A percentile compares a stretch with the other conserved stretches of the same genome.
These are phyloP conservation scores for Eupristina koningsbergeri DNA, from an alignment of 1,140 invertebrate genomes.

Conservation along the genomic window DNA sequence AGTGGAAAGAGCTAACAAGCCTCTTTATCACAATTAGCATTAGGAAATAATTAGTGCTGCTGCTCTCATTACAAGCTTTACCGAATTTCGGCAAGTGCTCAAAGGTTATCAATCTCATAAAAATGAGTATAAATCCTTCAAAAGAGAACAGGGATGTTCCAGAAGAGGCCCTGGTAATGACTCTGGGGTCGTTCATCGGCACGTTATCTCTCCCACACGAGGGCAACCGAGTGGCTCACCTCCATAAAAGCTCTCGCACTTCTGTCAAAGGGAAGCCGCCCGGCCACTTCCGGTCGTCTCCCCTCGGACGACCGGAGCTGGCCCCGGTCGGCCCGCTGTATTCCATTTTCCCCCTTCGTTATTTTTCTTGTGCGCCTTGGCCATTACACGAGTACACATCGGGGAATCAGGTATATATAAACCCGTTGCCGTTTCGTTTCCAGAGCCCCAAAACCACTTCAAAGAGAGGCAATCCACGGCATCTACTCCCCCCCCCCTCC, in stretches of 20 bases:
- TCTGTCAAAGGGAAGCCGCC: slow-evolving; percentile 57
- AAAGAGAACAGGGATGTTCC: neutral
- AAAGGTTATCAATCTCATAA: neutral
- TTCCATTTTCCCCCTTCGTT: slow-evolving; percentile 15
- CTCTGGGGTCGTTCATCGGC: slow-evolving; percentile 9
- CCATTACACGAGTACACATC: slow-evolving; percentile 23
- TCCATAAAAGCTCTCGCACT: slow-evolving; percentile 37
- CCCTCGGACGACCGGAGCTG: slow-evolving; percentile 7
- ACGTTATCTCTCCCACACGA: slow-evolving; percentile 27
- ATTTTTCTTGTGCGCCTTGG: slow-evolving; percentile 43
- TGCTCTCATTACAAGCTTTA: no score
- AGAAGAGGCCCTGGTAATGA: neutral
- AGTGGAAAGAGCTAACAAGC: no score
- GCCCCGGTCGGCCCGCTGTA: slow-evolving; percentile 30
- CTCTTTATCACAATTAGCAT: no score
- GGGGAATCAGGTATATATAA: slow-evolving; percentile 50
- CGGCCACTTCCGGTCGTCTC: slow-evolving; percentile 61
- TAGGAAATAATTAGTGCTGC: no score
- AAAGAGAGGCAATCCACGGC: slow-evolving; percentile 51
- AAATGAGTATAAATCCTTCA: neutral
- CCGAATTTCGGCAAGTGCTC: no score
- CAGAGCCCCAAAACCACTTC: slow-evolving; percentile 57
- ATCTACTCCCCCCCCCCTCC: neutral
- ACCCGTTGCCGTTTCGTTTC: neutral
- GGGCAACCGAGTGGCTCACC: slow-evolving; percentile 5